Evolutionary conservation across 2,797 vertebrate species (phyloP).

Genomic region (Tenualosa ilisha): DNA sequence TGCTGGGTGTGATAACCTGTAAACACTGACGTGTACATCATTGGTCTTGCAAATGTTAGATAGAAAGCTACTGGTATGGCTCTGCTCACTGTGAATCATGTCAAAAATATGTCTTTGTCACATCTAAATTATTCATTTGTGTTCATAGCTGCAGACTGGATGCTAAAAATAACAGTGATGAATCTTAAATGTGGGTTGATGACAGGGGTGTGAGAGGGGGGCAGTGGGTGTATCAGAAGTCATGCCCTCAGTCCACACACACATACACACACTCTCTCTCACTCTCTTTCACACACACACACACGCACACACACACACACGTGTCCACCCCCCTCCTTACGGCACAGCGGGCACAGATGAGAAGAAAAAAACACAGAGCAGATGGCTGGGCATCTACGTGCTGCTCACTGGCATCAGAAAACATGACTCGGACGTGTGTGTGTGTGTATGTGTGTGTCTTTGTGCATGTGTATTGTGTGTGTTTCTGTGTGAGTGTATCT

Average conservation of each 20-base stretch:
- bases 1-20: not conserved
- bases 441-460: slow-evolving; percentile 19
- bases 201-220: slow-evolving; percentile 11
- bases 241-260: slow-evolving; percentile 6
- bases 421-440: slow-evolving; percentile 35
- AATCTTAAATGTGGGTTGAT: slow-evolving; percentile 19
- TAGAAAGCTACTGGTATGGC: not conserved
- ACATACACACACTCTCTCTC: not conserved
- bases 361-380: slow-evolving; percentile 60
- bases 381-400: slow-evolving; percentile 69
- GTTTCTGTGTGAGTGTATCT: not conserved
- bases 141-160: not conserved
- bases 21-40: not conserved
- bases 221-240: slow-evolving; percentile 7
- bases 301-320: not conserved
- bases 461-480: not conserved
- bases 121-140: slow-evolving; percentile 4
- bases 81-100: not conserved
- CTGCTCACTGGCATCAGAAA: slow-evolving; percentile 49
- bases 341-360: slow-evolving; percentile 52
- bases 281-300: not conserved
- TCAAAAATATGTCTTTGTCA: not conserved
- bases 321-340: slow-evolving; percentile 45
- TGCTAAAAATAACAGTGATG: slow-evolving; percentile 5
- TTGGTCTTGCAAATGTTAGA: not conserved